These are phyloP conservation scores for Polietes domitor DNA, from an alignment of 2,888 invertebrate genomes.

Conservation along the genomic window DNA sequence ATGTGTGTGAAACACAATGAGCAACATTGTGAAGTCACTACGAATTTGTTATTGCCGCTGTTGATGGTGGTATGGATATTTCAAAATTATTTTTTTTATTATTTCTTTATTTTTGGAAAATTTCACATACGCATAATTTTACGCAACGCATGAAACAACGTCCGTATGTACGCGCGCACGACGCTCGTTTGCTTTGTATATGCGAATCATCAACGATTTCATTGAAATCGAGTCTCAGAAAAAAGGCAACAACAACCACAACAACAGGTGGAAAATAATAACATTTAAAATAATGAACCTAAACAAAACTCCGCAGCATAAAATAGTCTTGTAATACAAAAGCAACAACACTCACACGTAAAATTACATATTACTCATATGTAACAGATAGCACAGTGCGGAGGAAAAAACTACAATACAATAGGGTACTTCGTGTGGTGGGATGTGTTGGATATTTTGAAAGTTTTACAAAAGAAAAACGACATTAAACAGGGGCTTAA, in stretches of 20 bases:
- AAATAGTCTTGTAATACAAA: too few species aligned
- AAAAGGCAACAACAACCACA: not conserved
- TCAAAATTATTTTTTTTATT: slow-evolving; percentile 23
- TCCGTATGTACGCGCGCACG: too few species aligned
- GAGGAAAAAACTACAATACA: too few species aligned
- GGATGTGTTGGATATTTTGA: too few species aligned
- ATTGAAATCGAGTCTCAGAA: slow-evolving; percentile 12
- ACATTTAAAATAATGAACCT: slow-evolving; percentile 25
- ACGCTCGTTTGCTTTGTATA: not conserved
- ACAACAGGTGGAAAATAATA: slow-evolving; percentile 19
- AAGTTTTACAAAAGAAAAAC: too few species aligned
- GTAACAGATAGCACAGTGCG: too few species aligned
- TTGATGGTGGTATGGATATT: slow-evolving; percentile 37
- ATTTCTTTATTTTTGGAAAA: slow-evolving; percentile 26
- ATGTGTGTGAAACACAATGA: not conserved
- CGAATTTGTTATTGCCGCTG: not conserved
- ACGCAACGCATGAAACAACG: slow-evolving; percentile 51
- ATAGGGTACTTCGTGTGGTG: too few species aligned
- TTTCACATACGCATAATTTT: slow-evolving; percentile 64
- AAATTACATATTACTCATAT: too few species aligned
- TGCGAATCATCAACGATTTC: slow-evolving; percentile 13
- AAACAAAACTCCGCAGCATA: too few species aligned
- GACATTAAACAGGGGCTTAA: too few species aligned
- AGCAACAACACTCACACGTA: too few species aligned
- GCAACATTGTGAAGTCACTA: not conserved